Conservation (phyloP, 2,113 vertebrate species). For the Chiloscyllium plagiosum region DNA sequence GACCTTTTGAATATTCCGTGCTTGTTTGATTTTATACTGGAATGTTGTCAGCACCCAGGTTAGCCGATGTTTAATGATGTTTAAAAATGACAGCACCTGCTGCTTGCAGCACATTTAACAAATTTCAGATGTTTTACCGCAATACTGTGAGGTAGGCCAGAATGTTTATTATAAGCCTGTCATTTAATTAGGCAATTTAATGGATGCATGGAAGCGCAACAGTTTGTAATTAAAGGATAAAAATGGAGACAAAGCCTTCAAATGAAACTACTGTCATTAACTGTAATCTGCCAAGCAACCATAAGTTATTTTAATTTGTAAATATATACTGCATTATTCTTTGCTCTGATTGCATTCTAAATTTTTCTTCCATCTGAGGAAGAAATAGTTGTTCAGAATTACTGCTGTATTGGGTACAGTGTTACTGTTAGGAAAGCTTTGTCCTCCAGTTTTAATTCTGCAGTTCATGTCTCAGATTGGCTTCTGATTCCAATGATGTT, state of each 20-base stretch:
- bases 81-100: not conserved
- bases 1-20: not conserved
- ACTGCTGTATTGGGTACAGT: not conserved
- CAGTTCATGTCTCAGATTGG: not conserved
- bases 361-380: not conserved
- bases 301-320: not conserved
- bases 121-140: not conserved
- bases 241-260: not conserved
- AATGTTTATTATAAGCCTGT: not conserved
- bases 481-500: not conserved
- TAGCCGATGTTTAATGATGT: not conserved
- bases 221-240: not conserved
- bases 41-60: not conserved
- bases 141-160: not conserved
- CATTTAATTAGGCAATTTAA: not conserved
- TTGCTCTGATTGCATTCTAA: not conserved
- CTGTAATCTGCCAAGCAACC: not conserved
- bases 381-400: not conserved
- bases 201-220: not conserved
- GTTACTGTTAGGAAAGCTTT: not conserved
- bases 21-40: not conserved
- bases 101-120: not conserved
- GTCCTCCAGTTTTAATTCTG: not conserved
- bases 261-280: not conserved
- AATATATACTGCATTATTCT: not conserved